Base-by-base conservation (phyloP, 2,888 invertebrate species). In the Cheilosia urbana region DNA sequence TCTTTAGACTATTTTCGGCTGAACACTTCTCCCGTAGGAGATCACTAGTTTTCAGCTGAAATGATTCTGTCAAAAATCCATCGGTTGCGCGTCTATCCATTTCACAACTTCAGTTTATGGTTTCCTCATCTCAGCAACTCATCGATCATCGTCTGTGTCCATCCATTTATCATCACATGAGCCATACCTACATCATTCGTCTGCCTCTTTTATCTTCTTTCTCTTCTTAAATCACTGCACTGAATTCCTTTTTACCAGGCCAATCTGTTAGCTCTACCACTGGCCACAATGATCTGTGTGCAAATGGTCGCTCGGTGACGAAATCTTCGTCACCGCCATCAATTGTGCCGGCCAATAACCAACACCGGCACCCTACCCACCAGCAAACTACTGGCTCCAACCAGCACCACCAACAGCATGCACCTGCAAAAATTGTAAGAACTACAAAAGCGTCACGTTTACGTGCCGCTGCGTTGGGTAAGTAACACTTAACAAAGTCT, bases 401-500 rank as follows among this genome's bases (percentile, higher is more conserved):
- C 73, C 88, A 88, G 53, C 88, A 88, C 55, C 89, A 87, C 63
- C 89, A 63, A 63, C 87, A 27, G 47, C 83, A 47, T 21, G 78
- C 75, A 66, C 80, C 88, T 75, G 81, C 87, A 68, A 89, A 88
- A 77, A 92, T 93, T 78, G 95, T 96, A 89, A 94, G 96, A 91
- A 95, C 95, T 88, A 96, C 96, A 73, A 94, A 95, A 90, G 94
- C 96, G 40, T 96, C 96, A 87, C 94, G 95, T 88, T 93, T 96
- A 83, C 93, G 96, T 91, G 95, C 95, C 79, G 95, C 95, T 76
- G 95, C 95, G 87, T 90, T 92, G 88, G 92, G 92, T 92, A 91
- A 92, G 91, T 91, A 82, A 47, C 51, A 34, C 17, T 63, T 62
- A 60, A 65, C 40, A 47, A 53, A 77, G 47, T 37, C 27, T 63